Conservation (phyloP, 2,113 vertebrate species). For the Sceloporus tristichus region DNA sequence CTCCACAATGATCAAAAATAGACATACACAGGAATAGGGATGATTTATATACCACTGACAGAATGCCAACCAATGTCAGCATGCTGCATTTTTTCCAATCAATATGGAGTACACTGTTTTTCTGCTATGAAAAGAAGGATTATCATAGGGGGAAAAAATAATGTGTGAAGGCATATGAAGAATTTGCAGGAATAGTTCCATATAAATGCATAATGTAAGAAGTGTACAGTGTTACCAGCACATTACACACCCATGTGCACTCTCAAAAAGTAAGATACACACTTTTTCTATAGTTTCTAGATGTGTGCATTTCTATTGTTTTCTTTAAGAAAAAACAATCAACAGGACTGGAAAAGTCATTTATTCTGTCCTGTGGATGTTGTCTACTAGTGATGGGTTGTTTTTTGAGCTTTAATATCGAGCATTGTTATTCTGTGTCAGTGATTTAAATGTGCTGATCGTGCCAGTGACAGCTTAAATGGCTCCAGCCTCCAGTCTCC, state of each 20-base stretch:
- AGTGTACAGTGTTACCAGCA: conserved; percentile 32
- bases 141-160: not conserved
- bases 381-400: conserved; percentile 57
- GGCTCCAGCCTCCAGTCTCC: conserved; percentile 71
- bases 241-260: not conserved
- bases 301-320: conserved; percentile 28
- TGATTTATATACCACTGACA: too few relatives aligned
- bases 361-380: conserved; percentile 44
- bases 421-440: conserved; percentile 76
- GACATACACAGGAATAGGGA: too few relatives aligned
- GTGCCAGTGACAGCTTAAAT: conserved; percentile 81
- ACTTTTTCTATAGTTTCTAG: conserved; percentile 41
- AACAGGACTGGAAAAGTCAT: conserved; percentile 48
- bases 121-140: not conserved
- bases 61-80: not conserved
- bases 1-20: too few relatives aligned
- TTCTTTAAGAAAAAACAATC: conserved; percentile 31
- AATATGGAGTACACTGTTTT: not conserved
- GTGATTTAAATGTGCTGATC: conserved; percentile 79
- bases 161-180: not conserved
- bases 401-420: conserved; percentile 67
- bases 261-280: not conserved
- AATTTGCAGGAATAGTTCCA: not conserved
- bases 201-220: not conserved
- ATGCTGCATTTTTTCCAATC: not conserved